Percentiles rank a stretch among this genome's conserved stretches.
Conservation (phyloP, 2,797 vertebrate species). For the Phrynocephalus vlangalii region DNA sequence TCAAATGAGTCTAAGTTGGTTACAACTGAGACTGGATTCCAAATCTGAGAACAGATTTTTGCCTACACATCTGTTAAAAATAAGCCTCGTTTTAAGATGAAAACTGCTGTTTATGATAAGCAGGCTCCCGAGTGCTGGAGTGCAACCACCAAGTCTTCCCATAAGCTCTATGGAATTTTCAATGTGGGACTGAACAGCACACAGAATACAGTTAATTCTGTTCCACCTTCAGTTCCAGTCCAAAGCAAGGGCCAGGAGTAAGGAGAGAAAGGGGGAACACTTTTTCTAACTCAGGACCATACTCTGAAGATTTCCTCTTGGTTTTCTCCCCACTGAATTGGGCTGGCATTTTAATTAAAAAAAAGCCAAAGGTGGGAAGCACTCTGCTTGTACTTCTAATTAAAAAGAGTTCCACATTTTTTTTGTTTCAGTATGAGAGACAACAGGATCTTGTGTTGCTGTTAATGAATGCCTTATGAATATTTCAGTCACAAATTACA, state of each 20-base stretch:
- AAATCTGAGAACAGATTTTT: neutral
- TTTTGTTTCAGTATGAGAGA: neutral
- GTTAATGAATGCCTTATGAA: neutral
- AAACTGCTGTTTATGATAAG: neutral
- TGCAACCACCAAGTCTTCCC: neutral
- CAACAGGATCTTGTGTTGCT: neutral
- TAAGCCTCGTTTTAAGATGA: neutral
- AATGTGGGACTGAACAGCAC: neutral
- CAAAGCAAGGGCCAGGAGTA: neutral
- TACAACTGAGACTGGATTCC: neutral
- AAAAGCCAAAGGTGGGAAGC: neutral
- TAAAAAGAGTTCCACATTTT: neutral
- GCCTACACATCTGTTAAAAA: neutral
- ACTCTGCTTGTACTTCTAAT: neutral
- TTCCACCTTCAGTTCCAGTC: neutral
- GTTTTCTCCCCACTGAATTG: neutral
- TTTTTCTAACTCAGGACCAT: neutral
- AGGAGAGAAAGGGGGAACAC: neutral
- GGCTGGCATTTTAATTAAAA: neutral
- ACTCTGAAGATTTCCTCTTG: neutral
- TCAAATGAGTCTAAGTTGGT: neutral
- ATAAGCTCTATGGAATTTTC: neutral
- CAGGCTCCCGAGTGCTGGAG: neutral
- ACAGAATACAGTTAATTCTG: neutral
- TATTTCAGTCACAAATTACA: slow-evolving; percentile 6